phyloP scores from a whole-genome alignment of 2,888 invertebrate genomes.

The Elegia similella region DNA sequence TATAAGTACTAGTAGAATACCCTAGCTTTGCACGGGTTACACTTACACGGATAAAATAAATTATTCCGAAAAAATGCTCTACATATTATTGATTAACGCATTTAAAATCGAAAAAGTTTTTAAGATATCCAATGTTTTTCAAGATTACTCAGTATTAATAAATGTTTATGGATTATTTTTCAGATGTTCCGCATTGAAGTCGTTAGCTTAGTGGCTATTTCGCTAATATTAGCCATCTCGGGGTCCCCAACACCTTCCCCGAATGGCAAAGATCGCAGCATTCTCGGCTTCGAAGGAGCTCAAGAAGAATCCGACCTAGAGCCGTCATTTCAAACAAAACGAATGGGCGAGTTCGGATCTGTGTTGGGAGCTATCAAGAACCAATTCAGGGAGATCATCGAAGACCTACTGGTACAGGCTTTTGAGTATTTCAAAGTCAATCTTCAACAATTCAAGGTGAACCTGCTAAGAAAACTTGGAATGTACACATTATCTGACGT shows the following conservation, averaged over 20 bases:
- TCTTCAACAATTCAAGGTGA: conserved; percentile 43
- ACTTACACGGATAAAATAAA: too few relatives aligned
- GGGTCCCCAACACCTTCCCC: conserved; percentile 13
- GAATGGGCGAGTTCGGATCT: conserved; percentile 34
- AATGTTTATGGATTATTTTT: conserved; percentile 1
- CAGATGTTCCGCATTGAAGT: conserved; percentile 23
- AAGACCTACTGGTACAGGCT: conserved; percentile 39
- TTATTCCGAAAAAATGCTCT: too few relatives aligned
- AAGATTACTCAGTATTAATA: too few relatives aligned
- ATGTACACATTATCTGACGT: conserved; percentile 48
- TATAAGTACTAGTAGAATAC: too few relatives aligned
- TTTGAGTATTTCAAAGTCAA: conserved; percentile 36
- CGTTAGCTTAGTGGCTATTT: conserved; percentile 6
- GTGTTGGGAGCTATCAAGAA: conserved; percentile 41
- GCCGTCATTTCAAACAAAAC: conserved; percentile 18
- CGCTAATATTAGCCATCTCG: conserved; percentile 8
- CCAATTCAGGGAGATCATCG: conserved; percentile 45
- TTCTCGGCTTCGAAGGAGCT: conserved; percentile 17
- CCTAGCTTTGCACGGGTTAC: too few relatives aligned
- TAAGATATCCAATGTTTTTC: too few relatives aligned
- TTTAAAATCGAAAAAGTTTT: too few relatives aligned
- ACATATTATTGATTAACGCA: too few relatives aligned
- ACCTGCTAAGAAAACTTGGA: conserved; percentile 45
- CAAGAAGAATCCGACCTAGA: conserved; percentile 22
- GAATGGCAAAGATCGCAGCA: conserved; percentile 10